These are phyloP conservation scores for Etia nguti DNA, from an alignment of 2,113 vertebrate species.

Conservation along the genomic window DNA sequence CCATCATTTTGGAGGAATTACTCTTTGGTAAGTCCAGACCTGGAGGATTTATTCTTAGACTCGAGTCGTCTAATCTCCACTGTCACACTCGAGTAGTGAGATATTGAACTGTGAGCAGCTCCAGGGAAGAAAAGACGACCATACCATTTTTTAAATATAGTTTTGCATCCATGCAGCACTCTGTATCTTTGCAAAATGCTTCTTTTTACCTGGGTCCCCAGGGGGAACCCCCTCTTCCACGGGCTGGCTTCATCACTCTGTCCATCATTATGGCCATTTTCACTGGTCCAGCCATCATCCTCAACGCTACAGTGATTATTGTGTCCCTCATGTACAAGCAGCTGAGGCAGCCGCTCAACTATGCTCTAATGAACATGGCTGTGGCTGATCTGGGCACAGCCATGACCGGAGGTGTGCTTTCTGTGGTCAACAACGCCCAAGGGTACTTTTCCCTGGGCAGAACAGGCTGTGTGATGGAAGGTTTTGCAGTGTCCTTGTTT, in stretches of 20 bases:
- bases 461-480: slow-evolving; percentile 70
- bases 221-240: slow-evolving; percentile 56
- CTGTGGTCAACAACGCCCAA: slow-evolving; percentile 69
- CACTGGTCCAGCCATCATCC: slow-evolving; percentile 60
- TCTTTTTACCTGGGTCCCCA: neutral
- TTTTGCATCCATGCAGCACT: slow-evolving; percentile 16
- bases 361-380: slow-evolving; percentile 73
- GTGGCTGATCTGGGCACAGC: slow-evolving; percentile 70
- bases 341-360: slow-evolving; percentile 72
- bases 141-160: neutral
- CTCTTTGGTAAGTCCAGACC: slow-evolving; percentile 56
- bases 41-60: slow-evolving; percentile 60
- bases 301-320: slow-evolving; percentile 69
- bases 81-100: neutral
- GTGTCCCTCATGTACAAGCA: slow-evolving; percentile 70
- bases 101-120: neutral
- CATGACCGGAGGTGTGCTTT: slow-evolving; percentile 62
- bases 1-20: slow-evolving; percentile 60
- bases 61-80: slow-evolving; percentile 37
- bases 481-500: slow-evolving; percentile 72
- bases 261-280: slow-evolving; percentile 68
- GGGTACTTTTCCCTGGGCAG: slow-evolving; percentile 70
- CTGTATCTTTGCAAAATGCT: slow-evolving; percentile 10
- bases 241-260: slow-evolving; percentile 59
- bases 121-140: neutral